Evolutionary conservation across 2,888 invertebrate genomes (phyloP), one percentile per base, ranked within the genome.

Genomic region (Ypsolopha sequella): DNA sequence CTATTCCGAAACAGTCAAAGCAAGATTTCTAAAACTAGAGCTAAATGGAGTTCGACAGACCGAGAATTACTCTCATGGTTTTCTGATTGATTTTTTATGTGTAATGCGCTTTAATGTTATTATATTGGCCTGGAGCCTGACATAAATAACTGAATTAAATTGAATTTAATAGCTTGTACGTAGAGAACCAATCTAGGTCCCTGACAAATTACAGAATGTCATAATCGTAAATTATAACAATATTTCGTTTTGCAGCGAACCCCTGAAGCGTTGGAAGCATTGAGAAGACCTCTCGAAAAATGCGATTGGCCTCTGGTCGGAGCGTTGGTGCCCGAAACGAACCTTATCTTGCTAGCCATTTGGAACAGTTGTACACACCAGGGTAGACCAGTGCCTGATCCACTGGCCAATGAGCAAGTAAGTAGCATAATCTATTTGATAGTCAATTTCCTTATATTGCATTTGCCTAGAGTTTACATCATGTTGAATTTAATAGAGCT

Each of bases 221-320:
- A 2, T n/a, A n/a, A n/a, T n/a, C n/a, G n/a, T n/a, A 39, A 13
- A 35, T 35, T n/a, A 24, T 14, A 8, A 36, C n/a, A 14, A 6
- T 13, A 6, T 44, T 51, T 41, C 55, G 48, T 44, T 51, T 59
- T 55, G 4, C 61, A 84, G 84, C 70, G 74, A 35, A 74, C 68
- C 1, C 60, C 61, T 9, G 66, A 67, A 52, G 65, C 80, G 0
- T 59, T 66, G 55, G 72, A 68, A 39, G 64, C 66, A 8, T 56
- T 85, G 9, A 67, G 65, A 1, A 62, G 64, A 24, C 59, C 69
- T 0, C 67, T 73, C 0, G 59, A 61, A 7, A 62, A 65, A 1
- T 85, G 85, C 63, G 63, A 62, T 36, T 81, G 84, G 84, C 84
- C 85, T 3, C 60, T 85, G 8, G 72, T 70, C 2, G 82, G 73